Evolutionary conservation across 2,797 vertebrate species (phyloP).

Genomic region (Okamejei kenojei): DNA sequence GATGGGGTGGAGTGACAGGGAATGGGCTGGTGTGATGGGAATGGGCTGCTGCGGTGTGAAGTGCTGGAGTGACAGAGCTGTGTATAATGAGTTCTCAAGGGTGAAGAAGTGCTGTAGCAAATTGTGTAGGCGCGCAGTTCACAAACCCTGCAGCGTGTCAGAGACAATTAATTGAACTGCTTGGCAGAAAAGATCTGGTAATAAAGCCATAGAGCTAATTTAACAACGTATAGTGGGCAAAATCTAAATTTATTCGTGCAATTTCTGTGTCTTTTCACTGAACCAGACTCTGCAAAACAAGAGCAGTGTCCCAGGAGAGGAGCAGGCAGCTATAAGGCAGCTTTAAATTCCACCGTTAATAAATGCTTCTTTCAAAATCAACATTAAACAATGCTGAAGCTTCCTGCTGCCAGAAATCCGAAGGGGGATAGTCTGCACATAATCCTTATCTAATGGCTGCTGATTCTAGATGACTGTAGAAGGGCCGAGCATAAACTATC

Average conservation of each 20-base stretch:
- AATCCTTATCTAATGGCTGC: not conserved
- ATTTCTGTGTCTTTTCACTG: not conserved
- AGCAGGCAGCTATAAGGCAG: conserved; percentile 1
- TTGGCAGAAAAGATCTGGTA: not conserved
- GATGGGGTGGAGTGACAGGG: not conserved
- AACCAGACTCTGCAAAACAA: not conserved
- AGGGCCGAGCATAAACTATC: not conserved
- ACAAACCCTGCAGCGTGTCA: conserved; percentile 3
- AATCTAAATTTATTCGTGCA: conserved; percentile 25
- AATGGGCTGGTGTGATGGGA: not conserved
- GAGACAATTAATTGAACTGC: conserved; percentile 28
- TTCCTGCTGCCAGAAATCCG: not conserved
- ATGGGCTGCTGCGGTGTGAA: not conserved
- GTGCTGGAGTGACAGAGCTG: not conserved
- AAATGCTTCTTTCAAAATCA: not conserved
- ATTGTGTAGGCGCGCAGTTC: not conserved
- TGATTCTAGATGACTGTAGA: not conserved
- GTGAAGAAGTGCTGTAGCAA: not conserved
- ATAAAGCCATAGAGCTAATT: not conserved
- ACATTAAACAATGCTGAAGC: not conserved
- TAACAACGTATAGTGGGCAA: not conserved
- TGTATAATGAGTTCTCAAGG: conserved; percentile 20
- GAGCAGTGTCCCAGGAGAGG: not conserved
- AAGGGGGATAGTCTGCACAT: not conserved
- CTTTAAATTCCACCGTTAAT: not conserved